Percentiles rank a stretch among this genome's conserved stretches.
These are phyloP conservation scores for Saguinus midas DNA, from an alignment of 2,113 vertebrate genomes.

Conservation along the genomic window DNA sequence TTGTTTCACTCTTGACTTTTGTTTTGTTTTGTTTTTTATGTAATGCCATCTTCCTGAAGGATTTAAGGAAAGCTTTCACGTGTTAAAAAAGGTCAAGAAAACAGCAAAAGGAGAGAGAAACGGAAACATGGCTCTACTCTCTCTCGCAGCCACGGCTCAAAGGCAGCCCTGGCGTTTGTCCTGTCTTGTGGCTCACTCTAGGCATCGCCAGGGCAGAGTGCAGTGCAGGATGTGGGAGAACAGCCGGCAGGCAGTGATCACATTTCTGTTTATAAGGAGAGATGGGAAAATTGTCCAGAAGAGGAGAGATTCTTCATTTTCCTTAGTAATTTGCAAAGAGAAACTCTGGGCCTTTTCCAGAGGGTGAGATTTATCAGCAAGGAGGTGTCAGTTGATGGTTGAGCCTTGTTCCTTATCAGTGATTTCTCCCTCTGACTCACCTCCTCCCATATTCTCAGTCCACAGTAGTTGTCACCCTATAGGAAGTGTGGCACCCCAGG, in stretches of 20 bases:
- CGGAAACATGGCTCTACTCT: background rate
- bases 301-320: background rate
- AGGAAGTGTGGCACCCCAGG: background rate
- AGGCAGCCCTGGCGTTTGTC: background rate
- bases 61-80: background rate
- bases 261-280: background rate
- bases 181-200: background rate
- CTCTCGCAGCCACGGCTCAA: background rate
- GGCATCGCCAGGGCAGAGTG: background rate
- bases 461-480: background rate
- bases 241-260: background rate
- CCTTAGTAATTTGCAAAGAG: background rate
- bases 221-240: background rate
- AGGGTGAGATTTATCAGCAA: background rate
- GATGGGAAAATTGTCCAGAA: background rate
- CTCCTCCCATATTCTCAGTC: background rate
- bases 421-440: background rate
- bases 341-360: background rate
- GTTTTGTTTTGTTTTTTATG: background rate
- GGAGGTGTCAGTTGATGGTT: rapidly evolving
- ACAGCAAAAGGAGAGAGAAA: background rate
- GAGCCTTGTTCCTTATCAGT: background rate
- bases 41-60: background rate
- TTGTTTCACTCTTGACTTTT: background rate
- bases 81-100: background rate